phyloP scores from a whole-genome alignment of 1,140 invertebrate species.

The Ctenoplectra terminalis region DNA sequence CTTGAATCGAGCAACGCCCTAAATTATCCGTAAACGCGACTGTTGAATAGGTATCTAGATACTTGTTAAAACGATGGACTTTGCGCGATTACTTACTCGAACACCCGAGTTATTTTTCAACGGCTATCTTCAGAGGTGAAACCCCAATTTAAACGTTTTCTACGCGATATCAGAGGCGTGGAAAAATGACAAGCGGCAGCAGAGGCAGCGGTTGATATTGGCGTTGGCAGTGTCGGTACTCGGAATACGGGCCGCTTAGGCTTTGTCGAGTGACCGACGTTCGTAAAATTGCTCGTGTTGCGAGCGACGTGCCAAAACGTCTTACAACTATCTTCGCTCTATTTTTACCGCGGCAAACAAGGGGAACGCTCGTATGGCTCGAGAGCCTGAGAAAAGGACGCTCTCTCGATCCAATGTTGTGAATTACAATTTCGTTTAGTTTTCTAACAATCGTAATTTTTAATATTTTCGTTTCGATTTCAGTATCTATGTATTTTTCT shows the following conservation, averaged over 20 bases:
- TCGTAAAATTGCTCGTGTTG: constrained; percentile 53
- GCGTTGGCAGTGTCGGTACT: constrained; percentile 21
- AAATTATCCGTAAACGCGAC: too few species aligned
- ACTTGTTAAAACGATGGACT: too few species aligned
- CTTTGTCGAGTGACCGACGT: constrained; percentile 54
- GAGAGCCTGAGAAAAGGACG: constrained; percentile 35
- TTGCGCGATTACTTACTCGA: too few species aligned
- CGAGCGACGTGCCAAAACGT: constrained; percentile 52
- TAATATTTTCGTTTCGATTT: neutral
- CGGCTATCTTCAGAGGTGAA: constrained; percentile 45
- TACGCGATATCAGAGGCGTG: neutral
- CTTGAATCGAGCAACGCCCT: too few species aligned
- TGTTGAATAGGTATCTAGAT: too few species aligned
- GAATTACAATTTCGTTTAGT: too few species aligned
- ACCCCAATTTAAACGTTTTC: constrained; percentile 20
- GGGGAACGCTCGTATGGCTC: constrained; percentile 27
- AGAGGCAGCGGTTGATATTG: too few species aligned
- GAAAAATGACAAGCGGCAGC: neutral
- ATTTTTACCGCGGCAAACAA: constrained; percentile 46
- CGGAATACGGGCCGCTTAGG: constrained; percentile 38
- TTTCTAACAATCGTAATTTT: neutral
- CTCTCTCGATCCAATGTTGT: too few species aligned
- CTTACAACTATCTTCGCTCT: constrained; percentile 46
- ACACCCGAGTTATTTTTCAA: too few species aligned
- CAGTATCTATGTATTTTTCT: neutral